Evolutionary conservation across 2,113 vertebrate species (phyloP).

Genomic region (Podiceps cristatus): DNA sequence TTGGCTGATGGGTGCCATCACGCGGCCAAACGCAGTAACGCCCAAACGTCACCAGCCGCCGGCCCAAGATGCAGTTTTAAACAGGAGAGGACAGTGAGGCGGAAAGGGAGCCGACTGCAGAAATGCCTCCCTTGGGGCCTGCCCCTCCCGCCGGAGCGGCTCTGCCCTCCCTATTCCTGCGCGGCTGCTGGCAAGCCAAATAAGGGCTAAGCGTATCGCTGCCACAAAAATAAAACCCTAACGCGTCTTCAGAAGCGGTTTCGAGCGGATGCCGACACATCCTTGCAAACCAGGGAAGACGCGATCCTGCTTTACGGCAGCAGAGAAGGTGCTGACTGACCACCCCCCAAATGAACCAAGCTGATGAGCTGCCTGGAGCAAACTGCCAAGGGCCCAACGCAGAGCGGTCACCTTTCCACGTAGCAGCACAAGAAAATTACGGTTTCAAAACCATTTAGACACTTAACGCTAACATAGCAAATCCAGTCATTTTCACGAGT

Average conservation of each 20-base stretch:
- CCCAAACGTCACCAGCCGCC: background rate
- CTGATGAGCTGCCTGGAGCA: constrained; percentile 76
- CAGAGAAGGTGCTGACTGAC: constrained; percentile 1
- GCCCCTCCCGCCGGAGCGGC: background rate
- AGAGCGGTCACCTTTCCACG: constrained; percentile 80
- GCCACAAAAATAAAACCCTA: constrained; percentile 27
- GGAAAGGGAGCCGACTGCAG: background rate
- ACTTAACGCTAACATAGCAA: constrained; percentile 65
- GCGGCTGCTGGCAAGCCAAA: background rate
- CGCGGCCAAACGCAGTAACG: constrained; percentile 65
- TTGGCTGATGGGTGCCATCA: constrained; percentile 75
- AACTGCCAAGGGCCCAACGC: constrained; percentile 43
- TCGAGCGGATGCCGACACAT: background rate
- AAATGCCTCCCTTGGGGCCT: background rate
- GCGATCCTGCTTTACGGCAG: background rate
- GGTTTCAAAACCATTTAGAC: constrained; percentile 59
- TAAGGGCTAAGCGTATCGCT: background rate
- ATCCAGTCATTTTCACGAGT: constrained; percentile 51
- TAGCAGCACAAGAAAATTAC: constrained; percentile 79
- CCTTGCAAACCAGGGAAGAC: constrained; percentile 4
- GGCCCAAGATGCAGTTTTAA: background rate
- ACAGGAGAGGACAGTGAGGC: background rate
- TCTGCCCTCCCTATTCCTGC: background rate
- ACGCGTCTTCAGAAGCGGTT: background rate
- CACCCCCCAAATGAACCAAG: constrained; percentile 70